Evolutionary conservation across 2,888 invertebrate genomes (phyloP).

Genomic region (Dorcus parallelipipedus): DNA sequence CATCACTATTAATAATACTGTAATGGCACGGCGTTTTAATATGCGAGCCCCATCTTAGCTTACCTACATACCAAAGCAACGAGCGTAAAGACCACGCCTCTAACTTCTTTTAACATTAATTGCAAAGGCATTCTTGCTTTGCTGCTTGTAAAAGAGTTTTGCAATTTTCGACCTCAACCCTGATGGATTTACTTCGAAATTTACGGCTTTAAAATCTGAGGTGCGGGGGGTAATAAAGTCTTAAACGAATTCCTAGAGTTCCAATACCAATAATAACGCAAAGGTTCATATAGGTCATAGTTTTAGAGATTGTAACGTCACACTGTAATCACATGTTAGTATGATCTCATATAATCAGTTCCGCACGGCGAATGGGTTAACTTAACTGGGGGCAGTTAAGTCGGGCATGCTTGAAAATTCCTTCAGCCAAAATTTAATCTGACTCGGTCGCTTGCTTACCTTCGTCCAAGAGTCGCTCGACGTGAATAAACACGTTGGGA

Average conservation of each 20-base stretch:
- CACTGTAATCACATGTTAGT: conserved; percentile 34
- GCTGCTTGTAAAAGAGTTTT: background rate
- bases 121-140: background rate
- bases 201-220: background rate
- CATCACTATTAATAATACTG: conserved; percentile 13
- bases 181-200: background rate
- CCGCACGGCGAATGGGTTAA: conserved; percentile 14
- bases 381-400: background rate
- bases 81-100: conserved; percentile 37
- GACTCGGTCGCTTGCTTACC: conserved; percentile 64
- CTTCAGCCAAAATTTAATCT: background rate
- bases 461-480: conserved; percentile 98
- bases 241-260: no score
- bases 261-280: no score
- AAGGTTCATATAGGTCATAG: conserved; percentile 1
- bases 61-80: conserved; percentile 36
- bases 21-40: conserved; percentile 3
- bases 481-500: conserved; percentile 99
- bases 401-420: background rate
- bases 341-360: conserved; percentile 19
- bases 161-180: background rate
- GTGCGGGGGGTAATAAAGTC: background rate
- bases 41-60: conserved; percentile 12
- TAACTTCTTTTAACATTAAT: conserved; percentile 1
- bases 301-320: conserved; percentile 28